Evolutionary conservation across 2,113 vertebrate genomes (phyloP).

Genomic region (Plecturocebus donacophilus): DNA sequence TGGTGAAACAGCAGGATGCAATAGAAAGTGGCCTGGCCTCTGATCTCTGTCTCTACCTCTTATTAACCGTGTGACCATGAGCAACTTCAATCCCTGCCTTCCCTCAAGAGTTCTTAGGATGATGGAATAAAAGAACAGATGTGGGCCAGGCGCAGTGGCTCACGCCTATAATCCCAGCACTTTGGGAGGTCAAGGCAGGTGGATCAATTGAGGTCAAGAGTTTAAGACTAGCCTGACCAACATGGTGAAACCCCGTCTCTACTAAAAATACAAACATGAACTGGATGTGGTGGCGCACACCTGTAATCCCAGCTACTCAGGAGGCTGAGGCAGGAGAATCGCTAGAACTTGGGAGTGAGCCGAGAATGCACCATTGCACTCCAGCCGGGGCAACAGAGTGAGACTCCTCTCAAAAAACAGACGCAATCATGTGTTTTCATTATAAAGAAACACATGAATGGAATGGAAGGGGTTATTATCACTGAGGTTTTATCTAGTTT

Average conservation of each 20-base stretch:
- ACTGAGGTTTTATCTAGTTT: constrained; percentile 17
- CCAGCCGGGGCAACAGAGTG: no score
- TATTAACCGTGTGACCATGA: background rate
- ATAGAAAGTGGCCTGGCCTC: background rate
- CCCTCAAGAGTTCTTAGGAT: background rate
- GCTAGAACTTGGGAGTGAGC: no score
- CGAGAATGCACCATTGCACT: no score
- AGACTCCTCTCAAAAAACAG: background rate
- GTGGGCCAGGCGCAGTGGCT: rapidly evolving
- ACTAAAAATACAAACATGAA: no score
- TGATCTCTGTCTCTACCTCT: background rate
- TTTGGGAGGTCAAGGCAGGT: no score
- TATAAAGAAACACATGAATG: background rate
- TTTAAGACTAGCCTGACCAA: no score
- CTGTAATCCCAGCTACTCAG: no score
- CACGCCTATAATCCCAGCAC: no score
- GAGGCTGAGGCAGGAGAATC: no score
- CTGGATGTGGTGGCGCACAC: no score
- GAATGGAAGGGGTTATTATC: background rate
- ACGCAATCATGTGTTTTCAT: background rate
- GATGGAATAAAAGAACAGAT: background rate
- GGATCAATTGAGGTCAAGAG: no score
- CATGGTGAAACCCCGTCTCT: no score
- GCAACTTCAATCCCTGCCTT: background rate
- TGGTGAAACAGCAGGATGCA: background rate